These are phyloP conservation scores for Pelecanus crispus DNA, from an alignment of 2,113 vertebrate species.

Conservation along the genomic window DNA sequence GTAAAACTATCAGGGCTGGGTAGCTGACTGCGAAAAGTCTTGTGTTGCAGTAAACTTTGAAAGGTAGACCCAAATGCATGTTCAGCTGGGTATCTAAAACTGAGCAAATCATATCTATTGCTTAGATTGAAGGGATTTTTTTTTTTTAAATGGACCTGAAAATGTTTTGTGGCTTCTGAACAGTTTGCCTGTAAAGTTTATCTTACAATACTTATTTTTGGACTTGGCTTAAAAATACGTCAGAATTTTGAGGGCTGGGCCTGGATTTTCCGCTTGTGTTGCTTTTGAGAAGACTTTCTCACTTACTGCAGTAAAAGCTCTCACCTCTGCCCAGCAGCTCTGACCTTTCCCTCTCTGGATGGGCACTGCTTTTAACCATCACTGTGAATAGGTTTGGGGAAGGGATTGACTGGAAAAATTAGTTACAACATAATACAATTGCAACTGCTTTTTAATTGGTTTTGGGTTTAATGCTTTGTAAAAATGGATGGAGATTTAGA, in stretches of 20 bases:
- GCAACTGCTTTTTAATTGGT: background rate
- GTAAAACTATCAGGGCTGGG: background rate
- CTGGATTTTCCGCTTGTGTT: background rate
- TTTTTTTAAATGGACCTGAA: background rate
- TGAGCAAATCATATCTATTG: background rate
- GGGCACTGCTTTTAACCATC: background rate
- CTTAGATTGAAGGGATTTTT: background rate
- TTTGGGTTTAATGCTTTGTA: background rate
- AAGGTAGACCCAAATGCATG: background rate
- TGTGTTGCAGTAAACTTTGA: background rate
- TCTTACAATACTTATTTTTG: background rate
- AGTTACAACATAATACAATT: background rate
- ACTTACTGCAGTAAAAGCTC: background rate
- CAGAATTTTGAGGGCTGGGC: background rate
- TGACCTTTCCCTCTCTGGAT: background rate
- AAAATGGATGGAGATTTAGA: background rate
- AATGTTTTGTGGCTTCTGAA: background rate
- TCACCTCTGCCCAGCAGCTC: background rate
- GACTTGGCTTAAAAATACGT: background rate
- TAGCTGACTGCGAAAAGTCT: background rate
- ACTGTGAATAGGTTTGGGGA: background rate
- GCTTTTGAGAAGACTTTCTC: background rate
- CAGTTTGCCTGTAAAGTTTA: background rate
- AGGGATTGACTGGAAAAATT: background rate
- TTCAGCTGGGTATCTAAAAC: background rate